phyloP scores from a whole-genome alignment of 2,888 invertebrate species.

The Callyntrura guangdongensis region DNA sequence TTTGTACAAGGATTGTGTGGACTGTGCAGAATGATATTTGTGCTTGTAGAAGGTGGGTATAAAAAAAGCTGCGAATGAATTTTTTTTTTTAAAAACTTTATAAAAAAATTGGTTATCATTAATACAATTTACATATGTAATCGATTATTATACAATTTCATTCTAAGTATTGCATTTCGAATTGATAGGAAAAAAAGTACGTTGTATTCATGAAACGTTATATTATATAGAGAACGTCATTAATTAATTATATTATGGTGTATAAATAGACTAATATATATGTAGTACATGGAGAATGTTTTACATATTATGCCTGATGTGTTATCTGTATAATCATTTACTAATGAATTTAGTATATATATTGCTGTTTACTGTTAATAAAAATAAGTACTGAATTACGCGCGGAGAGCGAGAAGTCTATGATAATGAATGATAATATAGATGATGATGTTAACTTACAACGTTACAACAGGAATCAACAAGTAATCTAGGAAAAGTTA shows the following conservation, averaged over 20 bases:
- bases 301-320: conserved; percentile 57
- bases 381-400: conserved; percentile 40
- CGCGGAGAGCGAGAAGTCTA: conserved; percentile 53
- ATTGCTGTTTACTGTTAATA: conserved; percentile 3
- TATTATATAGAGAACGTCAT: no score
- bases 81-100: conserved; percentile 6
- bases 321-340: conserved; percentile 30
- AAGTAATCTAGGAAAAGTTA: conserved; percentile 31
- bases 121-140: not conserved
- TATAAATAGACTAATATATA: conserved; percentile 11
- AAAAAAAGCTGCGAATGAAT: not conserved
- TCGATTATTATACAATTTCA: not conserved
- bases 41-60: conserved; percentile 7
- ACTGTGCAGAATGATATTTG: not conserved
- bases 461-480: conserved; percentile 22
- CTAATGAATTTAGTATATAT: conserved; percentile 26
- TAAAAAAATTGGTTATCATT: conserved; percentile 19
- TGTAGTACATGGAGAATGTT: not conserved
- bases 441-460: no score
- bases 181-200: not conserved
- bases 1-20: not conserved
- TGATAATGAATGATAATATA: no score
- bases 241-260: not conserved
- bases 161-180: not conserved
- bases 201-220: not conserved